Conservation (phyloP, 2,797 vertebrate genomes). For the Tokudaia muenninki region DNA sequence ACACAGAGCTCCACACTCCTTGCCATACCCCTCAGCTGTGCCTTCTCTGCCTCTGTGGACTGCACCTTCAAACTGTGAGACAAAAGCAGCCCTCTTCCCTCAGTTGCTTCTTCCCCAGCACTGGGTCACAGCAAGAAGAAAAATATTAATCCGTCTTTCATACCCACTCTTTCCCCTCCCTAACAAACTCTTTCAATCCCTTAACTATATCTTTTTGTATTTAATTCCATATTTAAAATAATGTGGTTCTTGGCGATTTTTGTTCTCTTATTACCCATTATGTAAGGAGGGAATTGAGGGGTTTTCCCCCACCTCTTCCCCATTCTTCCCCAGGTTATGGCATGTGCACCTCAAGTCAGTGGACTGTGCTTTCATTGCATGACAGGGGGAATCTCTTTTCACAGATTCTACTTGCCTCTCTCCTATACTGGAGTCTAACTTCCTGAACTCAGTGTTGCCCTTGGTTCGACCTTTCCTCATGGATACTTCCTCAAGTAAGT, state of each 20-base stretch:
- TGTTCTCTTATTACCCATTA: neutral
- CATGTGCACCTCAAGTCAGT: neutral
- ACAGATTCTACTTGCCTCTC: neutral
- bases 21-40: neutral
- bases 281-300: neutral
- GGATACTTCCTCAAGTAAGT: neutral
- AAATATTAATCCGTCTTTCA: neutral
- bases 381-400: neutral
- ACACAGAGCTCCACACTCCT: neutral
- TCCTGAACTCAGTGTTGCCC: neutral
- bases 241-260: neutral
- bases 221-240: slow-evolving; percentile 2
- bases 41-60: no score
- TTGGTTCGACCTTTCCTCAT: neutral
- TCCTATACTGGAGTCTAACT: neutral
- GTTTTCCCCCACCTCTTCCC: neutral
- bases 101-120: neutral
- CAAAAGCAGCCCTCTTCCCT: neutral
- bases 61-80: neutral
- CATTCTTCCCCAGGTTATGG: neutral
- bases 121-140: neutral
- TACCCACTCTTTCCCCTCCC: neutral
- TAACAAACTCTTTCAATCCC: neutral
- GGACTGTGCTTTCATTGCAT: neutral
- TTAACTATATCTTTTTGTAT: slow-evolving; percentile 40